Evolutionary conservation across 2,113 vertebrate genomes (phyloP), one percentile per base, ranked within the genome.

Genomic region (Poeciliopsis occidentalis): DNA sequence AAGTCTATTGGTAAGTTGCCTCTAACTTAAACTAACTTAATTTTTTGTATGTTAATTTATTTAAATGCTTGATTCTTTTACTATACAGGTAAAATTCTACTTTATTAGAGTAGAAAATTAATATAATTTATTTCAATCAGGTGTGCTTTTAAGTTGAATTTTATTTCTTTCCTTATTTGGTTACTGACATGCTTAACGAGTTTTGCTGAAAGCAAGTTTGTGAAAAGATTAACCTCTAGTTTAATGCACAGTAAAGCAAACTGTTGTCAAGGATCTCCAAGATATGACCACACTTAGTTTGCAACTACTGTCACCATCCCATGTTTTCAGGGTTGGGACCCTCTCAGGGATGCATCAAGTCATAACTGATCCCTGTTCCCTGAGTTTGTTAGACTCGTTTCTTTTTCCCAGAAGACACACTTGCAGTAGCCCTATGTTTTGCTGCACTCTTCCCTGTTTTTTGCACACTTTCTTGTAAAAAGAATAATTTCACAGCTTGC

Each of bases 31-130:
- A 78, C 85, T 92, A 90, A 89, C 94, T 95, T 93, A 94, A 91
- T 92, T 85, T 57, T 37, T 85, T 93, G 81, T 92, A 85, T 90
- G 77, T 92, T 94, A 94, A 95, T 94, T 95, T 95, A 95, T 95
- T 94, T 75, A 89, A 90, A 92, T 88, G 74, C 39, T 88, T 89
- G 80, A 91, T 90, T 90, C 54, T 87, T 80, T 87, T 61, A 74
- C 78, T 88, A 81, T 87, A 82, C 82, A 73, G 65, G 78, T 82
- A 72, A 54, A 32, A 76, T 32, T 78, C 67, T 51, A 76, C 61
- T 66, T 78, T 64, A 73, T 75, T 65, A 83, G 79, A 78, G 75
- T 66, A 80, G 62, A 87, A 88, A 76, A 89, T 71, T 68, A 85
- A 79, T 90, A 47, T 85, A 87, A 90, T 91, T 92, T 92, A 91